Evolutionary conservation across 2,888 invertebrate genomes (phyloP).

Genomic region (Drosophila testacea): DNA sequence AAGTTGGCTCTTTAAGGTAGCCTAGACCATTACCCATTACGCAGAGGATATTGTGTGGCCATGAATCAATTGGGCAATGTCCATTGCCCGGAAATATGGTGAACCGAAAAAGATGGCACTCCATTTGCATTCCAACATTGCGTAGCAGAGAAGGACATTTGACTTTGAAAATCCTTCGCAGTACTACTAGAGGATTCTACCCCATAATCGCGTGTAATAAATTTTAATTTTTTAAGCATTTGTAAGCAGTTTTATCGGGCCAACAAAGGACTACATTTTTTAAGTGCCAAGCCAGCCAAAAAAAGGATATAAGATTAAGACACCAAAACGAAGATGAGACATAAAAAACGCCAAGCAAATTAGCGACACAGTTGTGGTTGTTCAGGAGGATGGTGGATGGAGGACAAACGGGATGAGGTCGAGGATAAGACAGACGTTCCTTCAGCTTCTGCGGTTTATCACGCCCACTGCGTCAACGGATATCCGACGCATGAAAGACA

Average conservation of each 20-base stretch:
- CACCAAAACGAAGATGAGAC: slow-evolving; percentile 63
- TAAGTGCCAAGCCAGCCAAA: slow-evolving; percentile 72
- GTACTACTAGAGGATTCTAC: slow-evolving; percentile 4
- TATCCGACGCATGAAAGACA: slow-evolving; percentile 80
- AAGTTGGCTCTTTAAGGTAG: slow-evolving; percentile 73
- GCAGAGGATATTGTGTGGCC: slow-evolving; percentile 78
- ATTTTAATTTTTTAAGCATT: slow-evolving; percentile 83
- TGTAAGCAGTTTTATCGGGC: slow-evolving; percentile 79
- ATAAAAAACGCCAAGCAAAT: slow-evolving; percentile 76
- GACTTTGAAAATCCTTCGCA: slow-evolving; percentile 5
- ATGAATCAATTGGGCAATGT: slow-evolving; percentile 80
- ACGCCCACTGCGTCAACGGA: slow-evolving; percentile 77
- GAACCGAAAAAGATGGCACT: slow-evolving; percentile 59
- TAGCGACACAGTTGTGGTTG: slow-evolving; percentile 52
- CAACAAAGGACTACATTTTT: slow-evolving; percentile 76
- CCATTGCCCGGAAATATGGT: slow-evolving; percentile 74
- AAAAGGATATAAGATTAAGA: slow-evolving; percentile 80
- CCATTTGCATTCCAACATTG: slow-evolving; percentile 63
- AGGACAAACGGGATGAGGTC: slow-evolving; percentile 29
- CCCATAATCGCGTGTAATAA: slow-evolving; percentile 81
- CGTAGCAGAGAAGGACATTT: slow-evolving; percentile 1
- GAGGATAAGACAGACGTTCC: slow-evolving; percentile 35
- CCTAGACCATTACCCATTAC: slow-evolving; percentile 65
- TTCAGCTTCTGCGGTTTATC: slow-evolving; percentile 65
- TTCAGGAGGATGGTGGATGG: slow-evolving; percentile 2